phyloP scores from a whole-genome alignment of 23 tunicate genomes.

The Aplidium turbinatum region DNA sequence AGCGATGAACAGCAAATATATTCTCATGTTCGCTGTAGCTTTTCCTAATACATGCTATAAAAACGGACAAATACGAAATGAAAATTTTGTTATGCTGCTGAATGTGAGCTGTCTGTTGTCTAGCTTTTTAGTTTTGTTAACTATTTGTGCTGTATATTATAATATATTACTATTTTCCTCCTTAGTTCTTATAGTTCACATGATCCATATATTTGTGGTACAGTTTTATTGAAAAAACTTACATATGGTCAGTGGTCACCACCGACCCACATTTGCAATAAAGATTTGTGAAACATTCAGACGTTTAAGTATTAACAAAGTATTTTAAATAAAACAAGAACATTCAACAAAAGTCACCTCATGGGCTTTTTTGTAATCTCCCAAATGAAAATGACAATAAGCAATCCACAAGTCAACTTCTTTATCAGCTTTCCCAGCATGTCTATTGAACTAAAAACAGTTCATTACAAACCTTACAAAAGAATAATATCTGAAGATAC shows the following conservation, averaged over 20 bases:
- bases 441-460: constrained; percentile 53
- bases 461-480: background rate
- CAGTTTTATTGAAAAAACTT: constrained; percentile 7
- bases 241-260: constrained; percentile 2
- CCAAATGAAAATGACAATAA: constrained; percentile 80
- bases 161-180: background rate
- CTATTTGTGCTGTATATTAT: background rate
- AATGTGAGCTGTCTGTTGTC: background rate
- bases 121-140: constrained; percentile 9
- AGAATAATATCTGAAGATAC: no score
- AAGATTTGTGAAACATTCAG: constrained; percentile 21
- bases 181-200: background rate
- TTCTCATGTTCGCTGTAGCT: background rate
- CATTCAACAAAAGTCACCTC: constrained; percentile 45
- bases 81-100: background rate
- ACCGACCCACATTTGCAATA: constrained; percentile 16
- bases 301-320: constrained; percentile 7
- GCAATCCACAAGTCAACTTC: constrained; percentile 65
- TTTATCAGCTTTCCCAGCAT: constrained; percentile 50
- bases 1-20: background rate
- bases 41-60: background rate
- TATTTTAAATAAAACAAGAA: background rate
- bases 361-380: constrained; percentile 80
- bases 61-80: constrained; percentile 8
- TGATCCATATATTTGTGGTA: background rate